phyloP scores from a whole-genome alignment of 2,888 invertebrate species.

The Leptothorax acervorum region DNA sequence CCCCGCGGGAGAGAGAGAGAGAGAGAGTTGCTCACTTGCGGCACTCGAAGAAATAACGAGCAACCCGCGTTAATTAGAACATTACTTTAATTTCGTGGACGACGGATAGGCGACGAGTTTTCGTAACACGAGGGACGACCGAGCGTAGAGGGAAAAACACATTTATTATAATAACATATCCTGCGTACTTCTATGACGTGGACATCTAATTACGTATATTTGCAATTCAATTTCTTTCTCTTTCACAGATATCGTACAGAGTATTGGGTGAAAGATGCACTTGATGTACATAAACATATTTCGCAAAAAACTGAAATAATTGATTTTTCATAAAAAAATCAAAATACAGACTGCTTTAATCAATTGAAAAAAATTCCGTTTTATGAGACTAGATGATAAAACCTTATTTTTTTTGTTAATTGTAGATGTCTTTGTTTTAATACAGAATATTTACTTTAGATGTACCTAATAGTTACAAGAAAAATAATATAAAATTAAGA shows the following conservation, averaged over 20 bases:
- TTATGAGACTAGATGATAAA: neutral
- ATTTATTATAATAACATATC: conserved; percentile 19
- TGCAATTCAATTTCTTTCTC: conserved; percentile 23
- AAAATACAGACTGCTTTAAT: neutral
- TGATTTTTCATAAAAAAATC: neutral
- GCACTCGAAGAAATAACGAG: conserved; percentile 54
- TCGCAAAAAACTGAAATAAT: neutral
- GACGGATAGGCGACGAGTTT: conserved; percentile 18
- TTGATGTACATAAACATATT: neutral
- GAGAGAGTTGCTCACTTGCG: conserved; percentile 18
- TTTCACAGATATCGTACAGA: neutral
- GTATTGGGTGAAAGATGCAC: neutral
- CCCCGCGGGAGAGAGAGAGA: neutral
- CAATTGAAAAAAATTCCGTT: neutral
- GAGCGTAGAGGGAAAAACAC: neutral
- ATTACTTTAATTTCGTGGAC: conserved; percentile 52
- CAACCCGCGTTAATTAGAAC: conserved; percentile 45
- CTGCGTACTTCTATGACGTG: neutral
- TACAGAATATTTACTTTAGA: neutral
- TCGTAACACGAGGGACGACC: conserved; percentile 1
- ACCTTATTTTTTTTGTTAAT: neutral
- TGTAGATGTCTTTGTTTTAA: neutral
- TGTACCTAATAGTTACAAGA: neutral
- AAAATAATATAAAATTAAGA: neutral
- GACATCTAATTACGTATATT: conserved; percentile 15